Conservation (phyloP, 35 echinoderm and acorn worm genomes). For the Patiria miniata region DNA sequence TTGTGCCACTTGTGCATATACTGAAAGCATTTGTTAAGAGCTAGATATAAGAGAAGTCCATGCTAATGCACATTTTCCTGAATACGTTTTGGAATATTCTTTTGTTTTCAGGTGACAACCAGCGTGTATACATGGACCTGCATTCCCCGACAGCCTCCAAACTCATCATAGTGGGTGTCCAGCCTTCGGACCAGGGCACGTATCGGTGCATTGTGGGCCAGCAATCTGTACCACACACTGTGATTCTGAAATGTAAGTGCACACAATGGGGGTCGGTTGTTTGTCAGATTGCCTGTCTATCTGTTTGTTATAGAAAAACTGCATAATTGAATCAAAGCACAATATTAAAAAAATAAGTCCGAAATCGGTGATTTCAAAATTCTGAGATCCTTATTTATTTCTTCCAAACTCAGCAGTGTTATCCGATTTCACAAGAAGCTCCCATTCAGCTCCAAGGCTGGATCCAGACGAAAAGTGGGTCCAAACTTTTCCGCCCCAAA, state of each 20-base stretch:
- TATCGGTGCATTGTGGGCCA: conserved; percentile 72
- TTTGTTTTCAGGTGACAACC: neutral
- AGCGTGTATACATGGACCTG: conserved; percentile 64
- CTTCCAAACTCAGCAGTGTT: too few species aligned
- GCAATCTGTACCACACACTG: conserved; percentile 46
- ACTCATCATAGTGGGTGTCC: conserved; percentile 61
- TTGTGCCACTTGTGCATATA: too few species aligned
- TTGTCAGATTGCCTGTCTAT: neutral
- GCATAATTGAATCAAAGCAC: neutral
- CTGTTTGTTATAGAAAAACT: neutral
- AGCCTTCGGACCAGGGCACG: conserved; percentile 61
- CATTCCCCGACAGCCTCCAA: conserved; percentile 30
- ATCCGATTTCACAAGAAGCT: too few species aligned
- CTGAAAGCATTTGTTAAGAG: too few species aligned
- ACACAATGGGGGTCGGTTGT: neutral
- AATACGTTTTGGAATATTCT: neutral
- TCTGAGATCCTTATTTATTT: too few species aligned
- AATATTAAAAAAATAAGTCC: conserved; percentile 4
- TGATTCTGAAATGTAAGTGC: conserved; percentile 16
- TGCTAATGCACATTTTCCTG: neutral
- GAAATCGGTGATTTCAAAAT: neutral
- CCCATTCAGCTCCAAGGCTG: too few species aligned
- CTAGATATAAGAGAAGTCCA: too few species aligned
- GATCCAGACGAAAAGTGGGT: too few species aligned
- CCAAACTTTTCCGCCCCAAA: too few species aligned